Evolutionary conservation across 2,113 vertebrate species (phyloP), one percentile per base, ranked within the genome.

Genomic region (Vulpes vulpes): DNA sequence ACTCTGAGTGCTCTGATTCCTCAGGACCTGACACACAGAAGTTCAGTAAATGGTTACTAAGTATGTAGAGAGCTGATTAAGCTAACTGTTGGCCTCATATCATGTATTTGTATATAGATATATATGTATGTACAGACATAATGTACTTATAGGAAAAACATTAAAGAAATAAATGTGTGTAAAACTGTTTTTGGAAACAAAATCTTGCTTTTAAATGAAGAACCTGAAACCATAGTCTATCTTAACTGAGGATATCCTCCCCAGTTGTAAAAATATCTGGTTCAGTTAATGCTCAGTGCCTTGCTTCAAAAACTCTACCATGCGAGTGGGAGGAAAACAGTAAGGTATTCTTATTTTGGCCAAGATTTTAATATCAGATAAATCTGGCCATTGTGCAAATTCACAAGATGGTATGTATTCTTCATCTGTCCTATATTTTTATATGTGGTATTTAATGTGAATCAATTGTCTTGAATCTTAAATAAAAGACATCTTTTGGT

Each of bases 141-240:
- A 38, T 59, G 12, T 76, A 27, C 49, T 32, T 69, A 9, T 35
- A 87, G 69, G 51, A 62, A 90, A 32, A 30, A 64, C 16, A 9
- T 90, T 82, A 86, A 90, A 71, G 25, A 93, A 89, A 85, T 84
- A 92, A 92, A 64, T 95, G 20, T 92, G 12, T 94, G 11, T 57
- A 67, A 91, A 91, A 59, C 69, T 86, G 25, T 76, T 76, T 60
- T 86, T 86, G 11, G 67, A 59, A 92, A 69, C 30, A 82, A 92
- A 84, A 60, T 73, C 49, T 79, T 65, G 2, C 83, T 89, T 89
- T 80, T 87, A 65, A 76, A 64, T 51, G 73, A 88, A 95, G 51
- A 25, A 95, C 69, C 57, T 82, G 35, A 89, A 92, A 32, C 30
- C 65, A 76, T 15, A 62, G 6, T 78, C 76, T 55, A 0, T 65